Evolutionary conservation across 2,113 vertebrate genomes (phyloP).

Genomic region (Tychaedon coryphoeus): DNA sequence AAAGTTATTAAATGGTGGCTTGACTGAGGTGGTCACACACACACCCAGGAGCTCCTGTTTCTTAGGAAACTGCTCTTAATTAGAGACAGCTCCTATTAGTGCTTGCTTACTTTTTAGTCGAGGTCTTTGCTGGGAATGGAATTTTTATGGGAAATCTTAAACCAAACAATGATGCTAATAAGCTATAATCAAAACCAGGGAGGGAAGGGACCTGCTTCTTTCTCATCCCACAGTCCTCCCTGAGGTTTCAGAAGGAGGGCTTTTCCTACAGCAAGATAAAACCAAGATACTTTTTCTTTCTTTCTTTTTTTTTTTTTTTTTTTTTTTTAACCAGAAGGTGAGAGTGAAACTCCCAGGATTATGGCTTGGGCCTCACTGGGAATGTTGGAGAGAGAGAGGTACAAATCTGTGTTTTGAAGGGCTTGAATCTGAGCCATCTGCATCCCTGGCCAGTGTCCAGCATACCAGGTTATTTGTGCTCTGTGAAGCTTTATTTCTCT

Average conservation of each 20-base stretch:
- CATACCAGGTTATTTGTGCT: background rate
- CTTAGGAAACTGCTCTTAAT: background rate
- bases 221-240: background rate
- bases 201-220: background rate
- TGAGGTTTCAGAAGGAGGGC: background rate
- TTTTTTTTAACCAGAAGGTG: background rate
- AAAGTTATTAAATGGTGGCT: background rate
- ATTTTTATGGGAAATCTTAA: constrained; percentile 38
- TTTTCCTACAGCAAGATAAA: background rate
- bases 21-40: background rate
- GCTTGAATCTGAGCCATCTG: constrained; percentile 8
- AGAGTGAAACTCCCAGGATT: background rate
- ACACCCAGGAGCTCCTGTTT: background rate
- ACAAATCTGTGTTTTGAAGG: constrained; percentile 4
- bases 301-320: background rate
- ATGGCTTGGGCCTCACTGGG: background rate
- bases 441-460: background rate
- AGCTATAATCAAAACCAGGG: constrained; percentile 32
- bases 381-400: background rate
- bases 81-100: background rate
- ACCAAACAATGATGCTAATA: constrained; percentile 7
- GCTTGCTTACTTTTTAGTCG: background rate
- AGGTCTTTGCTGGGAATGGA: constrained; percentile 3
- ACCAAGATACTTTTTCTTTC: background rate
- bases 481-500: background rate